These are phyloP conservation scores for Gallinago stenura DNA, from an alignment of 2,797 vertebrate genomes.

Conservation along the genomic window DNA sequence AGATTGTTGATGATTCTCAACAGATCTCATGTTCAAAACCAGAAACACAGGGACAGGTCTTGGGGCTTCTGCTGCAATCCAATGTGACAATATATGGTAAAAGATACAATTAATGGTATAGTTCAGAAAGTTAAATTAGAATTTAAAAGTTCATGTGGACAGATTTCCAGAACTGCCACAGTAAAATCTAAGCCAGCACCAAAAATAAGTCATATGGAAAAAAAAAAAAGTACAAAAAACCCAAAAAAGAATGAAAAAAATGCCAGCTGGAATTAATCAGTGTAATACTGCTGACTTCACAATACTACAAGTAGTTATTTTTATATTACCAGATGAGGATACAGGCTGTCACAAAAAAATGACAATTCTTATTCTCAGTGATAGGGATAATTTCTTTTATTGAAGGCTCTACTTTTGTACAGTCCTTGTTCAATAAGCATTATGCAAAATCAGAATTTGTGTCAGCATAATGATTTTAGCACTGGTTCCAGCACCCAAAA, in stretches of 20 bases:
- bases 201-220: background rate
- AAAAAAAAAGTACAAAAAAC: background rate
- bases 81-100: background rate
- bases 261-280: background rate
- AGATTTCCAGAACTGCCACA: background rate
- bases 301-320: slow-evolving; percentile 2
- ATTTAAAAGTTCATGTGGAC: background rate
- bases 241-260: background rate
- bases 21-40: background rate
- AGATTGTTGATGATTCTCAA: background rate
- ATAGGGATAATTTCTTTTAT: background rate
- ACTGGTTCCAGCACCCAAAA: background rate
- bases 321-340: background rate
- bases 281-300: slow-evolving; percentile 14
- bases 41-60: background rate
- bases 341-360: background rate
- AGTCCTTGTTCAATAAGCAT: background rate
- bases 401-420: background rate
- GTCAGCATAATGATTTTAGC: background rate
- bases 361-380: background rate
- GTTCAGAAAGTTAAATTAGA: slow-evolving; percentile 3
- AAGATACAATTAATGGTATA: background rate
- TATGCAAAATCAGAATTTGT: background rate
- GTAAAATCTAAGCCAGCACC: background rate
- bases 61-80: background rate